Percentiles rank a stretch among this genome's conserved stretches.
phyloP scores from a whole-genome alignment of 2,888 invertebrate species.

The Platypus cylindrus region DNA sequence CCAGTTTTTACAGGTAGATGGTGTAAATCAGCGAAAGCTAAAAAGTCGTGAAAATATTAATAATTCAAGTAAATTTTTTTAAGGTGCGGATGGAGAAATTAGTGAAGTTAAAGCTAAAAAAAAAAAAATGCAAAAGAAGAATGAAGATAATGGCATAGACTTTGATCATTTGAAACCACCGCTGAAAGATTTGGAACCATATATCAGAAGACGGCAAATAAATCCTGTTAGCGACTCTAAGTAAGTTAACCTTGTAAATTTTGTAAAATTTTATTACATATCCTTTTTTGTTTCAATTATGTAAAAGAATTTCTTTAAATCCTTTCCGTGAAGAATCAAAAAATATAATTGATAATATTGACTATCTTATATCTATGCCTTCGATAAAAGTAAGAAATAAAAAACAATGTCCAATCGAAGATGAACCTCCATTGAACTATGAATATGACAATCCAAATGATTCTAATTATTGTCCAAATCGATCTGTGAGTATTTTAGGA shows the following conservation, averaged over 20 bases:
- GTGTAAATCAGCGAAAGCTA: too few species aligned
- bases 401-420: constrained; percentile 22
- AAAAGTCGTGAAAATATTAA: too few species aligned
- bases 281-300: too few species aligned
- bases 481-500: constrained; percentile 6
- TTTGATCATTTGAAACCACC: neutral
- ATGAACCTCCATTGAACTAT: constrained; percentile 34
- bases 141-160: constrained; percentile 2
- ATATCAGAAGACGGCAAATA: too few species aligned
- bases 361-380: constrained; percentile 17
- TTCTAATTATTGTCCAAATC: constrained; percentile 36
- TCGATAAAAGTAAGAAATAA: constrained; percentile 13
- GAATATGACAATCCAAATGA: constrained; percentile 45
- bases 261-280: too few species aligned
- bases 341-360: constrained; percentile 13
- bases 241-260: too few species aligned
- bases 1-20: constrained; percentile 8
- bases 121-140: constrained; percentile 1
- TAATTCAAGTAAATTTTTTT: neutral
- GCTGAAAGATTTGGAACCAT: too few species aligned
- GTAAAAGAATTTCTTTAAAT: too few species aligned
- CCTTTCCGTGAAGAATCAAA: too few species aligned
- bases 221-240: too few species aligned
- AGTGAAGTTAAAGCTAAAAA: constrained; percentile 5
- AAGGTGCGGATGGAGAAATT: constrained; percentile 5